Percentiles rank a stretch among this genome's conserved stretches.
Evolutionary conservation across 1,140 invertebrate species (phyloP).

Genomic region (Bombus soroeensis): DNA sequence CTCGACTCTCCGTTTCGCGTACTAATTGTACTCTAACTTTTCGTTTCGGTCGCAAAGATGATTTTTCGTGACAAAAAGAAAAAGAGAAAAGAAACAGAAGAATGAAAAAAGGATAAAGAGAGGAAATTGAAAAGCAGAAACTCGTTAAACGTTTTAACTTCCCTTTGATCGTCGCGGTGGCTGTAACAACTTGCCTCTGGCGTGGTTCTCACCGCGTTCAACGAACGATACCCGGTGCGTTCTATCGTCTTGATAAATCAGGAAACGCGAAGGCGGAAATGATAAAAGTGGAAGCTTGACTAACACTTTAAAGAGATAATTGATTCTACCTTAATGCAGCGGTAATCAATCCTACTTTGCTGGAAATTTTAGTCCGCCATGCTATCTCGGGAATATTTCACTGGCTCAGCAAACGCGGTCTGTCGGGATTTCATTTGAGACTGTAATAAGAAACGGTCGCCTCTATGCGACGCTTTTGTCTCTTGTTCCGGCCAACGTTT

Average conservation of each 20-base stretch:
- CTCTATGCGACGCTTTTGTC: background rate
- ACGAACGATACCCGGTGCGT: background rate
- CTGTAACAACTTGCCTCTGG: too few relatives aligned
- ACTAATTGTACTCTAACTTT: constrained; percentile 26
- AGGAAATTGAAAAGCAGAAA: background rate
- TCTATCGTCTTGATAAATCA: background rate
- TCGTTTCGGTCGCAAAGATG: background rate
- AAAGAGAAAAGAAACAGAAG: background rate
- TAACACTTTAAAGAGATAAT: background rate
- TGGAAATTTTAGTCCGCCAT: background rate
- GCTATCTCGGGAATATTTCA: background rate
- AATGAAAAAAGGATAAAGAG: background rate
- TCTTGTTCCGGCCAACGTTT: background rate
- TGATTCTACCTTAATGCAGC: background rate
- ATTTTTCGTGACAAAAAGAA: background rate
- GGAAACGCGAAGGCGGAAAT: background rate
- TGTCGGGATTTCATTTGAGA: background rate
- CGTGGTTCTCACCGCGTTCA: background rate
- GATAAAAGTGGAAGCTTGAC: too few relatives aligned
- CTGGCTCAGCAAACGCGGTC: background rate
- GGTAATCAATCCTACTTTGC: background rate
- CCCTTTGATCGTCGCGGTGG: background rate
- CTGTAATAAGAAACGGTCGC: background rate
- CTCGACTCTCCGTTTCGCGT: background rate
- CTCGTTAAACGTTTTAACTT: background rate